Conservation (phyloP, 92 coral and sea anemone genomes). For the Epizoanthus fatuus region DNA sequence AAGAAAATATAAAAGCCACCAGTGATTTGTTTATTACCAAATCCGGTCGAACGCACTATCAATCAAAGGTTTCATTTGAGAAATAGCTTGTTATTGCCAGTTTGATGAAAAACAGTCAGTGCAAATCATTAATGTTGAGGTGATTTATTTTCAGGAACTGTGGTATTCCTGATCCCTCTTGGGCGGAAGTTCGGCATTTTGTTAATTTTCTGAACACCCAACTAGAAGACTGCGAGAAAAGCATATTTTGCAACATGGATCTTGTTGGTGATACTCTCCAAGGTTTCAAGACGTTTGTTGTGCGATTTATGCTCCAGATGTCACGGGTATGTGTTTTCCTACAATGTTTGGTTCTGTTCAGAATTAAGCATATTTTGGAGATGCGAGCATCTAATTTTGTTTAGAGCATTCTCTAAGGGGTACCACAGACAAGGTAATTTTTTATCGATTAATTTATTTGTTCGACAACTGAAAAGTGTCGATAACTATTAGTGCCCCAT, state of each 20-base stretch:
- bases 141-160: constrained; percentile 68
- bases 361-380: neutral
- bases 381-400: neutral
- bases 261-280: constrained; percentile 70
- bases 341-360: neutral
- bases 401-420: too few species aligned
- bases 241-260: constrained; percentile 65
- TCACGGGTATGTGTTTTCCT: constrained; percentile 71
- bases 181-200: constrained; percentile 91
- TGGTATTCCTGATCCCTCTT: constrained; percentile 90
- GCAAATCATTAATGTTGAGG: neutral
- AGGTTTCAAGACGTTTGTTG: constrained; percentile 85
- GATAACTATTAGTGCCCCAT: too few species aligned
- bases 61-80: too few species aligned
- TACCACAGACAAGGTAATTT: too few species aligned
- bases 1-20: too few species aligned
- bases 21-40: too few species aligned
- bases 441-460: neutral
- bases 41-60: too few species aligned
- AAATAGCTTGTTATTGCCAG: too few species aligned
- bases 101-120: too few species aligned
- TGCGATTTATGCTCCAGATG: constrained; percentile 91
- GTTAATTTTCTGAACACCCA: constrained; percentile 90
- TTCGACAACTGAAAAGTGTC: neutral
- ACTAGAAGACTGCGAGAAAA: constrained; percentile 85